Evolutionary conservation across 2,888 invertebrate genomes (phyloP), one percentile per base, ranked within the genome.

Genomic region (Pammene fasciana): DNA sequence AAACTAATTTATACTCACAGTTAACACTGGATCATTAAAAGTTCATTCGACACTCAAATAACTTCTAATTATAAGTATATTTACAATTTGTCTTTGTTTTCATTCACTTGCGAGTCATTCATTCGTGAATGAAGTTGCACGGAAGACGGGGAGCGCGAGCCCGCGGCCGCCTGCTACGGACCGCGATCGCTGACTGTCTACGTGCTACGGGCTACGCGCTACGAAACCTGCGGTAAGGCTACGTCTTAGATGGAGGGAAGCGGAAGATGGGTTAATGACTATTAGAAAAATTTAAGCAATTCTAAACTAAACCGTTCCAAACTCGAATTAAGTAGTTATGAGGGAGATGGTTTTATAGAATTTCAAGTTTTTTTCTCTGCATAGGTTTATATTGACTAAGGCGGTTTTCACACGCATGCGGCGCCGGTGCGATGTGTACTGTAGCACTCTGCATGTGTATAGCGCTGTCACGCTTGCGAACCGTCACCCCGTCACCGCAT

Each of bases 101-200:
- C 68, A 68, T 68, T 62, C 62, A 68, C 64, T 65, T 34, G 41
- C 38, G 57, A 68, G 45, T 59, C 65, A 54, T 67, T 65, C 65
- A 65, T 65, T 68, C 56, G 34, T 65, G 67, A 61, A 61, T 67
- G 67, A 67, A 56, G 62, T 64, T 64, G 54, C n/a, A 60, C 75
- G 77, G 77, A 78, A 78, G 78, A 79, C 76, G 75, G 74, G 68
- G 71, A 61, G 73, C 78, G 80, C 79, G 79, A 18, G 11, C 18
- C 81, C 79, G 84, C 90, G 87, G 85, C 87, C 89, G 86, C 73
- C 85, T 81, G 78, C 78, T 78, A 78, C 86, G 86, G 81, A 82
- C 85, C 89, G 87, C 89, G 85, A 82, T 82, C 83, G 79, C 80
- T 80, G 81, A 89, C 89, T 89, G 86, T 74, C 79, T 70, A 70